These are phyloP conservation scores for Epinephelus fuscoguttatus DNA, from an alignment of 2,113 vertebrate species.

Conservation along the genomic window DNA sequence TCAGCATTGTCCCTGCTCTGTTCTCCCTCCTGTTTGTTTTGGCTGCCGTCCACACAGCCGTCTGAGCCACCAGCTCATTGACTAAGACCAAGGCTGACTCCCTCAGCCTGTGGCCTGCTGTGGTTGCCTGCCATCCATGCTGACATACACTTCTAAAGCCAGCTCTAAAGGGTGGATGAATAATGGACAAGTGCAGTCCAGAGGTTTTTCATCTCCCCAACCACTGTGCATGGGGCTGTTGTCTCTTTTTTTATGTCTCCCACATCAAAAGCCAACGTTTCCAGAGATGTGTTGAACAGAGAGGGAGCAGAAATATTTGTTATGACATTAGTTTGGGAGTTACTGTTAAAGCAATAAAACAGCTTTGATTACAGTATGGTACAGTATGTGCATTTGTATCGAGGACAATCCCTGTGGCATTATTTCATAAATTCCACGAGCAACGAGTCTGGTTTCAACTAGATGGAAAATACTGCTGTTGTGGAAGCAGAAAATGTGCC, in stretches of 20 bases:
- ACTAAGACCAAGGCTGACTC: constrained; percentile 63
- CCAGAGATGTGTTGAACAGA: constrained; percentile 9
- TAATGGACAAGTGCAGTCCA: constrained; percentile 44
- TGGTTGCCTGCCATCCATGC: constrained; percentile 65
- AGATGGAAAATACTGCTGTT: constrained; percentile 50
- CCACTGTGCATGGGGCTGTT: constrained; percentile 20
- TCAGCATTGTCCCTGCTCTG: constrained; percentile 16
- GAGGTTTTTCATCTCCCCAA: constrained; percentile 53
- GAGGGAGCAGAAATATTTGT: constrained; percentile 1
- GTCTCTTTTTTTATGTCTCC: constrained; percentile 14
- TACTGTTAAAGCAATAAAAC: constrained; percentile 13
- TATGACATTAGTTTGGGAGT: neutral
- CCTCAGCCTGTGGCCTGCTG: constrained; percentile 48
- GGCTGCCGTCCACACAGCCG: constrained; percentile 60
- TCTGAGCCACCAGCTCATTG: constrained; percentile 68
- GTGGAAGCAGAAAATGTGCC: constrained; percentile 50
- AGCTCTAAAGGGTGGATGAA: constrained; percentile 59
- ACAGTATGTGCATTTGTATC: constrained; percentile 17
- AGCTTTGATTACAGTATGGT: neutral
- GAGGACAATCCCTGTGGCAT: constrained; percentile 2
- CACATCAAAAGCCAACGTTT: constrained; percentile 20
- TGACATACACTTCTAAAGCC: constrained; percentile 51
- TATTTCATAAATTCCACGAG: constrained; percentile 28
- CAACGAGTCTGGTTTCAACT: constrained; percentile 22
- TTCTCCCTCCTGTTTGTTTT: constrained; percentile 63